Base-by-base conservation (phyloP, 2,888 invertebrate genomes). In the Nycteola revayana region DNA sequence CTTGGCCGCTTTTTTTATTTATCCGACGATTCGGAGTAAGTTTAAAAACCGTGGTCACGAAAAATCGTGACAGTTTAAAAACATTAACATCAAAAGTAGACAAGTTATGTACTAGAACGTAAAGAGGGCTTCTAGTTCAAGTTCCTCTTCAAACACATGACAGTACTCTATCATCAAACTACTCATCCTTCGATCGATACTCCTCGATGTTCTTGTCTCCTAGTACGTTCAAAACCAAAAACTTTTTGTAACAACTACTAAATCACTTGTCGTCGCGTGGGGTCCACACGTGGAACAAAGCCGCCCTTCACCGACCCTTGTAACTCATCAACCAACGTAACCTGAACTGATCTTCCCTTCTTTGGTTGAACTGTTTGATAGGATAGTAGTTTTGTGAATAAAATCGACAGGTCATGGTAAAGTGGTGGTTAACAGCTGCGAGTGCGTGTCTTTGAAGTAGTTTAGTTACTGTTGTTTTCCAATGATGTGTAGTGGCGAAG, bases 211-310 rank as follows among this genome's bases (percentile, higher is more conserved):
- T 35, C 40, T 32, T 24, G 29, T 23, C 45, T 28, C 36, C 14
- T 41, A 51, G 32, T 33, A 37, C 42, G 43, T 49, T 49, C 47
- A 52, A 55, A 55, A 56, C 55, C 49, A 30, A 56, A 55, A 55
- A 49, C 55, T 66, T 70, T 74, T 72, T 66, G 70, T 71, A 70
- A 63, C 66, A 65, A 69, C 68, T 73, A 78, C 74, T 84, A 83
- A 83, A 85, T 85, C 83, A 85, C 79, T 75, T 71, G 80, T 74
- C 63, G 58, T 81, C 71, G 85, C 84, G 85, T 85, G 85, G 85
- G 85, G 85, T 80, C 82, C 64, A 70, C 83, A 79, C 77, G 79
- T 82, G 84, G 79, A 75, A 75, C 75, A 66, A 74, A 58, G 42
- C 57, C 60, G 61, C 74, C 74, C 60, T 63, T 55, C 55, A 49